Base-by-base conservation (phyloP, 2,797 vertebrate genomes). In the Zenarchopterus dispar region DNA sequence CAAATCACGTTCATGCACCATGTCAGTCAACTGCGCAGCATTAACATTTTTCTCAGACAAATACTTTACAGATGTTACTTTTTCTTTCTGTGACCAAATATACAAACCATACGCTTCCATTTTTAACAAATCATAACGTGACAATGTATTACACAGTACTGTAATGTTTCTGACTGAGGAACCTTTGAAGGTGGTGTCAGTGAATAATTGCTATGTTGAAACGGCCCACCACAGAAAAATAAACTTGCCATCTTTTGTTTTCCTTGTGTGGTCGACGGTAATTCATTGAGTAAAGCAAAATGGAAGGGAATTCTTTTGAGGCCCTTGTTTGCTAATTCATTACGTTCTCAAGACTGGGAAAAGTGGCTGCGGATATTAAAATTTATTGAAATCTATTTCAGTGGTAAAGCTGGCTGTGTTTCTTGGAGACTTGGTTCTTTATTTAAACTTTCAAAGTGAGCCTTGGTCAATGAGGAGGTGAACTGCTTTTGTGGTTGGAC, bases 301-400 rank as follows among this genome's bases (percentile, higher is more conserved):
- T 80, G 63, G 71, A 73, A 75, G 62, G 67, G 81, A 78, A 78
- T 75, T 86, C 77, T 87, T 89, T 72, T 70, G 64, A 79, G 84
- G 73, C 81, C 75, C 89, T 91, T 91, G 88, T 92, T 90, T 87
- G 84, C 80, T 89, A 89, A 93, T 90, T 93, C 87, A 88, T 91
- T 90, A 83, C 69, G 54, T 69, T 84, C 85, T 79, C 44, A 57
- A 70, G 78, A 82, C 55, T 48, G 16, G 73, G 69, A 48, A 81
- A 91, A 90, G 90, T 88, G 78, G 88, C 84, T 88, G 78, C 77
- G 87, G 90, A 93, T 91, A 91, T 90, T 81, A 83, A 87, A 87
- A 91, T 93, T 75, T 91, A 91, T 91, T 84, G 83, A 90, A 90
- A 89, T 90, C 80, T 88, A 80, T 89, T 91, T 90, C 75, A 77